Base-by-base conservation (phyloP, 2,113 vertebrate genomes). In the Chionodraco myersi region DNA sequence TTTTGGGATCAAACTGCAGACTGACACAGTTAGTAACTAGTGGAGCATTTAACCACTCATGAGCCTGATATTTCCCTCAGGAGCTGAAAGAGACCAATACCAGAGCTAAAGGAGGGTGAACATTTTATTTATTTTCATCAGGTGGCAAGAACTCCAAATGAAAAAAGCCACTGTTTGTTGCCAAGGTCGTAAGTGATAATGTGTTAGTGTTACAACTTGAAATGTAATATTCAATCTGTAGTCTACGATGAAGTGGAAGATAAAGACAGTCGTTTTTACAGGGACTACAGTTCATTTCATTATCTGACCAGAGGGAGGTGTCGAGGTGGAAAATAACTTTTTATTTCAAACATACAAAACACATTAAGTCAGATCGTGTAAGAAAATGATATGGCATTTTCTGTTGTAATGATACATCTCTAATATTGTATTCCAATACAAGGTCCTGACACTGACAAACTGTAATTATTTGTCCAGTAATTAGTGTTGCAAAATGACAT, bases 401-500 rank as follows among this genome's bases (percentile, higher is more conserved):
- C 6, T 60, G 23, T 56, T 14, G 3, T 41, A 11, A 34, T 77
- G 62, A 23, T 18, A 49, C 18, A 15, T 15, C 3, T 49, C 13
- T 9, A 62, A 53, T 72, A 52, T 26, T 72, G 16, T 56, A 3
- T 15, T 16, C 12, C 45, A 79, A 56, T 67, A 54, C 51, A 73
- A 58, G 13, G n/a, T 60, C 44, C 47, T 44, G 15, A 69, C 57
- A 60, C n/a, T 73, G 77, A 82, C 85, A 66, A 80, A 75, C 57
- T 56, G 74, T 63, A 79, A 80, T 75, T 58, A 78, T 79, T 63
- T 73, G 52, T 52, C 58, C 57, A 83, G 66, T 89, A 77, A 86
- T 82, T 72, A 87, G 30, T 80, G 82, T 79, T 86, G 52, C 78
- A 87, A 79, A 87, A 84, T 63, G 30, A 79, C 72, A 87, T 79